phyloP scores from a whole-genome alignment of 2,113 vertebrate genomes.

The Apus apus region DNA sequence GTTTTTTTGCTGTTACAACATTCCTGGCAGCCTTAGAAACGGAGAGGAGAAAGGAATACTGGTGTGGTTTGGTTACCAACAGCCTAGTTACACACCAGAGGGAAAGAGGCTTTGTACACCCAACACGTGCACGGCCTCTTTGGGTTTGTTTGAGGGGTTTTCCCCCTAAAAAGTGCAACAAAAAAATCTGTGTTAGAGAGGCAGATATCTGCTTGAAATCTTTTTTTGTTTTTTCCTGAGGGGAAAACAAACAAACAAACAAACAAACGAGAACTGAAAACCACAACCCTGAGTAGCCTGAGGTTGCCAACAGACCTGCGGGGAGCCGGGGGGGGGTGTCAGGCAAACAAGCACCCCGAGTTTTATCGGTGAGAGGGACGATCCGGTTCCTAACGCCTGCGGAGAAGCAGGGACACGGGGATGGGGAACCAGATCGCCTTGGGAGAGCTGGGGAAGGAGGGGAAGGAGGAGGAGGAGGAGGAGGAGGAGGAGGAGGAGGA shows the following conservation, averaged over 20 bases:
- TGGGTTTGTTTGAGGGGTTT: neutral
- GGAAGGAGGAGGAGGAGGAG: too few species aligned
- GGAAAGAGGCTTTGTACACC: neutral
- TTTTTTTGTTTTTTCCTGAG: too few species aligned
- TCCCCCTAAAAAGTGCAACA: fast-evolving
- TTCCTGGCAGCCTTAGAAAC: fast-evolving
- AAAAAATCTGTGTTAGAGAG: fast-evolving
- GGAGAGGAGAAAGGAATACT: fast-evolving
- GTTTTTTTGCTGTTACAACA: neutral
- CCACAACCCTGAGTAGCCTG: fast-evolving
- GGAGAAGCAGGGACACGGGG: fast-evolving
- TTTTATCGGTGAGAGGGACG: fast-evolving
- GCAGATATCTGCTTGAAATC: fast-evolving
- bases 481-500: too few species aligned
- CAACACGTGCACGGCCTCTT: fast-evolving
- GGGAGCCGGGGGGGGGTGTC: fast-evolving
- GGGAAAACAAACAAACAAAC: too few species aligned
- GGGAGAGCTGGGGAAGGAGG: fast-evolving
- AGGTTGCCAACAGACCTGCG: fast-evolving
- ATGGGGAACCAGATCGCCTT: fast-evolving
- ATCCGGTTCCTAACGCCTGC: fast-evolving
- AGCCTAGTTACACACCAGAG: fast-evolving
- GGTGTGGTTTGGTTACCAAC: neutral
- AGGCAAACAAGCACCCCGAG: neutral
- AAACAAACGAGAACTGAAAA: neutral